Percentiles rank a stretch among this genome's conserved stretches.
Conservation (phyloP, 92 coral and sea anemone genomes). For the Pocillopora grandis region DNA sequence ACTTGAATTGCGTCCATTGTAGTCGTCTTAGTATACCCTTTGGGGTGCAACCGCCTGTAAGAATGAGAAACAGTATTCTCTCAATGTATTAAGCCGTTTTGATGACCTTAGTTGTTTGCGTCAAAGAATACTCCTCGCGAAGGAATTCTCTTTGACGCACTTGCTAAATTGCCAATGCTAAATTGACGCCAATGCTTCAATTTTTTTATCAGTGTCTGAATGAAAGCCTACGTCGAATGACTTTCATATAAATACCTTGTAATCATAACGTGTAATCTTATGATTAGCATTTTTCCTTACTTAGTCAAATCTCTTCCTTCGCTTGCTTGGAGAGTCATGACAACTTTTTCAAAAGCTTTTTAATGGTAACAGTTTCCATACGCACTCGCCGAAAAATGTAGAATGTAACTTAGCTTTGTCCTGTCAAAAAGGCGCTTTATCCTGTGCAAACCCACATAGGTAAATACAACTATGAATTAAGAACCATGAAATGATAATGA, state of each 20-base stretch:
- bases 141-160: constrained; percentile 2
- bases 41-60: neutral
- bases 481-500: neutral
- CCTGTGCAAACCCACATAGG: neutral
- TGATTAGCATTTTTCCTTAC: no score
- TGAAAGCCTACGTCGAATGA: no score
- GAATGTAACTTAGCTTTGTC: neutral
- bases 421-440: neutral
- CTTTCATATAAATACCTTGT: no score
- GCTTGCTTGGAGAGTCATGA: no score
- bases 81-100: neutral
- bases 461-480: neutral
- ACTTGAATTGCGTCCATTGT: constrained; percentile 11
- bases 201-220: no score
- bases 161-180: neutral
- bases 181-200: no score
- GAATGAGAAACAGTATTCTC: neutral
- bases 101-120: neutral
- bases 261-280: no score
- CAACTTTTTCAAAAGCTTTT: no score
- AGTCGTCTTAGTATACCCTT: neutral
- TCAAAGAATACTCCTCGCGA: neutral
- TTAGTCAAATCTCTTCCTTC: no score
- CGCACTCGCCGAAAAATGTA: no score
- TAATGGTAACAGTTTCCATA: no score